Conservation (phyloP, 2,888 invertebrate species). For the Hoplodrina blanda region DNA sequence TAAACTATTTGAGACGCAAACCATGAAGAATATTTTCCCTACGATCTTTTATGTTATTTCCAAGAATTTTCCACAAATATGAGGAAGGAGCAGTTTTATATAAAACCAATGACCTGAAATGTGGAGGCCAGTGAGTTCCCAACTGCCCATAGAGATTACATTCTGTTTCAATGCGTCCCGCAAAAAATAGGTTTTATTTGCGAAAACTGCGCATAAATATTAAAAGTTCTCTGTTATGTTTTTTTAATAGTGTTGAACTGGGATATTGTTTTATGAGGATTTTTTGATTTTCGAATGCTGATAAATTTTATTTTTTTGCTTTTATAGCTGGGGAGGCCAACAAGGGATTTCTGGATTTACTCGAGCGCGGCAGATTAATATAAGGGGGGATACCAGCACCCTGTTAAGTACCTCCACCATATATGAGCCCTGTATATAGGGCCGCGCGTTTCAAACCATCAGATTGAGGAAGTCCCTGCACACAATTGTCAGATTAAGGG, state of each 20-base stretch:
- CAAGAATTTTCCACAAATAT: conserved; percentile 68
- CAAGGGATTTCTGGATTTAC: no score
- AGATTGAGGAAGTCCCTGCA: no score
- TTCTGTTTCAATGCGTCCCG: conserved; percentile 71
- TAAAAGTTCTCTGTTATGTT: conserved; percentile 46
- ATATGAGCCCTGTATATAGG: no score
- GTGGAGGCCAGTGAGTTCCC: conserved; percentile 69
- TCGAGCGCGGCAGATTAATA: no score
- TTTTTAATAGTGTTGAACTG: conserved; percentile 54
- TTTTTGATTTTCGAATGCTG: conserved; percentile 21
- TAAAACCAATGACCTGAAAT: conserved; percentile 77
- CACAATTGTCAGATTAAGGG: no score
- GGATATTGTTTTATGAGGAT: conserved; percentile 47
- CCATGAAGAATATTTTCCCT: conserved; percentile 52
- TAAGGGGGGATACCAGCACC: no score
- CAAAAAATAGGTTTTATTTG: conserved; percentile 66
- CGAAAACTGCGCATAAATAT: conserved; percentile 55
- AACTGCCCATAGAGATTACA: conserved; percentile 68
- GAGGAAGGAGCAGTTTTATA: conserved; percentile 68
- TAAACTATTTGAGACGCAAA: conserved; percentile 37
- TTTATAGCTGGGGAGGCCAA: no score
- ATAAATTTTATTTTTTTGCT: conserved; percentile 27
- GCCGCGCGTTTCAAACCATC: no score
- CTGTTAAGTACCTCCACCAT: no score
- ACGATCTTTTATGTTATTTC: conserved; percentile 41